Conservation (phyloP, 2,888 invertebrate species). For the Pinctada fucata region DNA sequence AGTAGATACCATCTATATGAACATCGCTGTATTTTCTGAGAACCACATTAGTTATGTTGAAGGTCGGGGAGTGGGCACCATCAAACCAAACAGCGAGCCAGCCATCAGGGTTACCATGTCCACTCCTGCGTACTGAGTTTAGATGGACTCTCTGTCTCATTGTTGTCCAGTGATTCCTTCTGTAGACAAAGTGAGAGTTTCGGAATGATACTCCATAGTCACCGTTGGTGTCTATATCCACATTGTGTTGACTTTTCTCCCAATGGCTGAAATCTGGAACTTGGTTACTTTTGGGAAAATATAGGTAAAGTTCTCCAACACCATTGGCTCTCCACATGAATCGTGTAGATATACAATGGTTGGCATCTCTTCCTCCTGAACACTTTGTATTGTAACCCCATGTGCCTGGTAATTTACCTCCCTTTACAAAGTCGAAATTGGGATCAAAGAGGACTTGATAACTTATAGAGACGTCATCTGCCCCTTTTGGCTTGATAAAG, state of each 20-base stretch:
- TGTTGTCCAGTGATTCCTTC: conserved; percentile 42
- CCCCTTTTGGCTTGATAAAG: conserved; percentile 41
- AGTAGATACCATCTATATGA: conserved; percentile 57
- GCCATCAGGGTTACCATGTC: conserved; percentile 31
- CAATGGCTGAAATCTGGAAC: conserved; percentile 37
- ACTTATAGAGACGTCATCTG: conserved; percentile 39
- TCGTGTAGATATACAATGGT: conserved; percentile 24
- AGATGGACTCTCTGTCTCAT: conserved; percentile 58
- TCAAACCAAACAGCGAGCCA: conserved; percentile 54
- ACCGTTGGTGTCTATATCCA: conserved; percentile 17
- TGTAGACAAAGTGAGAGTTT: conserved; percentile 22
- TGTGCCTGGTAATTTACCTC: conserved; percentile 44
- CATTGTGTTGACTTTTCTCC: neutral
- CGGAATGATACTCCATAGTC: conserved; percentile 7
- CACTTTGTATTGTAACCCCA: conserved; percentile 53
- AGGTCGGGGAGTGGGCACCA: conserved; percentile 38
- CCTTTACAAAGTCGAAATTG: conserved; percentile 34
- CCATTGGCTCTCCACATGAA: conserved; percentile 65
- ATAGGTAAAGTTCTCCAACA: conserved; percentile 64
- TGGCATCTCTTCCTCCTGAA: conserved; percentile 55
- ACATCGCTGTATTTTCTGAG: conserved; percentile 46
- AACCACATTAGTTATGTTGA: neutral
- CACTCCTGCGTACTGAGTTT: conserved; percentile 29
- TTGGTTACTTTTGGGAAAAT: conserved; percentile 52
- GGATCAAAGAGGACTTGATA: conserved; percentile 49